Base-by-base conservation (phyloP, 2,113 vertebrate genomes). In the Plecotus auritus region DNA sequence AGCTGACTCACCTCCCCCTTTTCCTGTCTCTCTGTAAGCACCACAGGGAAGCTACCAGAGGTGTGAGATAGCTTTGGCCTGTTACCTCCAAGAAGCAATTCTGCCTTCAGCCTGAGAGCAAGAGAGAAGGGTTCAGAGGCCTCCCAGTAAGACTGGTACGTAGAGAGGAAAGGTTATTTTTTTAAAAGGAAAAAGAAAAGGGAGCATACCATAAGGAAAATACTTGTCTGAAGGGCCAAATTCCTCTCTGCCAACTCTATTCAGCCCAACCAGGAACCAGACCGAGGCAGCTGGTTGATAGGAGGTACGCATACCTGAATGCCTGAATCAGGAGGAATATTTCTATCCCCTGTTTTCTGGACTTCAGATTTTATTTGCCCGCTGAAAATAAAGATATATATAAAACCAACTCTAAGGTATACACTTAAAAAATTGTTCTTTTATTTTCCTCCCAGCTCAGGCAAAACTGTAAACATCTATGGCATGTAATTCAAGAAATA, bases 401-500 rank as follows among this genome's bases (percentile, higher is more conserved):
- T 70, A 96, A 85, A 82, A 56, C 20, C 42, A 26, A 56, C 13
- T 66, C 11, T 26, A 59, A 17, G 26, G 54, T 47, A 42, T 56
- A 51, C 37, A 80, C 64, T 66, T 90, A 28, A 28, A 90, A 90
- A 69, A 47, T 35, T 51, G 9, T 49, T 83, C 40, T 6, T 67
- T 90, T 54, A 13, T 16, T 69, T 23, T 1, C 14, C 1, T 49
- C 11, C 26, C 28, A 4, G 22, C 83, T 28, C 13, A 66, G 37
- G 77, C 69, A 11, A 42, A 89, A 47, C 30, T 30, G 26, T 30
- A 37, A 91, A 92, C 61, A 30, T 77, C 49, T 51, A 28, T 51
- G 64, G 12, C 28, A 1, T 96, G 98, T 93, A 97, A 86, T 97
- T 96, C 74, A 82, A 5, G 0, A 90, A 93, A 91, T 1, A 9